Base-by-base conservation (phyloP, 2,888 invertebrate species). In the Patella ulyssiponensis region DNA sequence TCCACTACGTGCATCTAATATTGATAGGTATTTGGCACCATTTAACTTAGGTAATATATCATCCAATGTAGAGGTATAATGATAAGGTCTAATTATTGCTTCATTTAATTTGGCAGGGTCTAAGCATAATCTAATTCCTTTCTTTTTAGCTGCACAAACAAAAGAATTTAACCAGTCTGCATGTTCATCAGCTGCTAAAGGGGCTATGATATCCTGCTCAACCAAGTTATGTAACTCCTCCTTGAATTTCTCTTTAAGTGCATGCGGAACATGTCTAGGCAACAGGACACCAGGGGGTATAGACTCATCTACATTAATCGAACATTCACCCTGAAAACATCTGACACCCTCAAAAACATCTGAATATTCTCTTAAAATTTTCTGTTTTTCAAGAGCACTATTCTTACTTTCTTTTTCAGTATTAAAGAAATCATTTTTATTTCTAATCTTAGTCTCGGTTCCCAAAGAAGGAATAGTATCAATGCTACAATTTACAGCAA, bases 291-390 rank as follows among this genome's bases (percentile, higher is more conserved):
- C 11, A 20, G 58, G 58, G 17, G 58, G 9, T 20, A 58, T 20
- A 58, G 20, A 20, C 7, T 17, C n/a, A 58, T 58, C 58, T 58
- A 58, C 17, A 5, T 58, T 58, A 58, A 58, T 58, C 17, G n/a
- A 20, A 58, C 58, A 58, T 58, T 58, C 58, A 58, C 58, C 58
- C 9, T 58, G 58, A 20, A 58, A 58, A 58, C 58, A 58, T 58
- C 58, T 11, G 17, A 58, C 14, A n/a, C 58, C 58, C 5, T 58
- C 58, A 15, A 58, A 58, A 17, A 58, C 9, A n/a, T n/a, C 58
- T 20, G 58, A 20, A n/a, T 58, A 58, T 15, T 58, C 20, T 20
- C 20, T 20, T 58, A 58, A 58, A 58, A 58, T 58, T 20, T 58
- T 20, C 20, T 58, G 58, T 58, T 58, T 58, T 20, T 58, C 58